A percentile compares a stretch with the other conserved stretches of the same genome.
phyloP scores from a whole-genome alignment of 1,140 invertebrate genomes.

The Periplaneta americana region DNA sequence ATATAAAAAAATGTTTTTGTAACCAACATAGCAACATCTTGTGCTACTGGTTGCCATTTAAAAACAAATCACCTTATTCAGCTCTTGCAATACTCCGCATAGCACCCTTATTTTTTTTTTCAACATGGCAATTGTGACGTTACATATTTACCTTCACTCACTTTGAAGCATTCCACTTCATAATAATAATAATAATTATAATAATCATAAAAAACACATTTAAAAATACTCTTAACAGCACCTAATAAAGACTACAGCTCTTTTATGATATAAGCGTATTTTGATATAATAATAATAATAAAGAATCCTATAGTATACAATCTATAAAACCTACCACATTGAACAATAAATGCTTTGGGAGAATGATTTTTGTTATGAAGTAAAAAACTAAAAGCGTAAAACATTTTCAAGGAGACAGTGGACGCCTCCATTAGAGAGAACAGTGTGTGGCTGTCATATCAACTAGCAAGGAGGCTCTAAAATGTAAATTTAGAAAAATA shows the following conservation, averaged over 20 bases:
- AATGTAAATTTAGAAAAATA: background rate
- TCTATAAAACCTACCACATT: constrained; percentile 10
- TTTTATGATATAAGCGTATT: constrained; percentile 16
- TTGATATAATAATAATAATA: constrained; percentile 5
- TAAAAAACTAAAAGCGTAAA: background rate
- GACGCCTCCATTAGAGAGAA: background rate
- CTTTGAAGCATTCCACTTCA: constrained; percentile 8
- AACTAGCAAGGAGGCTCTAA: background rate
- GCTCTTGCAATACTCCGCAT: background rate
- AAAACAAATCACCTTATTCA: background rate
- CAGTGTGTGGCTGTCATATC: background rate
- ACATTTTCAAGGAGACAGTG: background rate
- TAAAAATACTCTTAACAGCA: constrained; percentile 18
- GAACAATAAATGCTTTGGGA: constrained; percentile 7
- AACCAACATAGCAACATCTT: constrained; percentile 2
- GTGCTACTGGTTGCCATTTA: background rate
- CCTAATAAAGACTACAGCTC: constrained; percentile 16
- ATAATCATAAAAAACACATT: constrained; percentile 14
- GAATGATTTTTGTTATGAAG: constrained; percentile 4
- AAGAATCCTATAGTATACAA: constrained; percentile 10
- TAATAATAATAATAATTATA: constrained; percentile 7
- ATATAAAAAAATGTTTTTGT: background rate
- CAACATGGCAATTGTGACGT: constrained; percentile 9
- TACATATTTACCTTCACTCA: background rate
- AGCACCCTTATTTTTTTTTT: constrained; percentile 13